Evolutionary conservation across 37 sponge, comb jelly and placozoan species (phyloP), one percentile per base, ranked within the genome.

Genomic region (Theonella swinhoei): DNA sequence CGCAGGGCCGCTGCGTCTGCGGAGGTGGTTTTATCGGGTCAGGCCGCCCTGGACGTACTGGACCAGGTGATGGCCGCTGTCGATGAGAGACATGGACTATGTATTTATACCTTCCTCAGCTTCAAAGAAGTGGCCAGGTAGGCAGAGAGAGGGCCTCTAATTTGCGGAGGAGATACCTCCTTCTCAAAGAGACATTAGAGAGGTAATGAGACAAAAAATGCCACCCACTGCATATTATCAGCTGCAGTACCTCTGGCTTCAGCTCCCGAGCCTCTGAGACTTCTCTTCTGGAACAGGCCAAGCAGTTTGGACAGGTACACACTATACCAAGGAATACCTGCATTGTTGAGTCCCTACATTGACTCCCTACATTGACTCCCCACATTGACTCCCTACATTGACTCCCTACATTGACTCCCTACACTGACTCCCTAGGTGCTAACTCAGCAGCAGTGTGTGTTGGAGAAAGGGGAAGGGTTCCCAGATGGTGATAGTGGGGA

Each of bases 401-500:
- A n/a, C n/a, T n/a, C 54, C 14, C 11, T 14, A 47, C 54, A 17
- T 14, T 47, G 54, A 47, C 54, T n/a, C 66, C 7, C n/a, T 65
- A 23, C 66, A 29, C 69, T 29, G 30, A 20, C 29, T n/a, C 71
- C 29, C 14, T 35, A 85, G 71, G 76, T 85, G 69, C 83, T 86
- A 9, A 43, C 61, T 20, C 69, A 83, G 61, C 93, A 91, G 76
- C 72, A 69, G 47, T 68, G 40, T 35, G 72, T 88, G n/a, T 62
- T 94, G 30, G 92, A 91, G 33, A 77, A 54, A 26, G 85, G 76
- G 1, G 89, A 31, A n/a, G 68, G 75, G 2, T 94, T 94, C 30
- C 95, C 95, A 14, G 95, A 91, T 39, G 79, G 83, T 17, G 81
- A 83, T 28, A 83, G 35, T 35, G 70, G 91, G 39, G 88, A 90